Base-by-base conservation (phyloP, 2,113 vertebrate genomes). In the Micromys minutus region DNA sequence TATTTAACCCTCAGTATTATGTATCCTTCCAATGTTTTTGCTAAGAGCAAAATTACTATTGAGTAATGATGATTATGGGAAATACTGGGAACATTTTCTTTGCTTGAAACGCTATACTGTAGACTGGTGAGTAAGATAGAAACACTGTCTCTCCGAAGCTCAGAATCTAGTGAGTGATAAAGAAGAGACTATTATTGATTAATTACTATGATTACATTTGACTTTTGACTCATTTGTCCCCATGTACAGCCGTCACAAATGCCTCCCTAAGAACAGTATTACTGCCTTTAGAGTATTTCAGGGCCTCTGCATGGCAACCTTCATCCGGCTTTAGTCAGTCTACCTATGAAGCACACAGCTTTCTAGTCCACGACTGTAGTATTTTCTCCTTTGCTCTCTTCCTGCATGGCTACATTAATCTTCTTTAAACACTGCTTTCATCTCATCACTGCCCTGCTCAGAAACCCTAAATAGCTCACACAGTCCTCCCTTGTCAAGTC, bases 371-470 rank as follows among this genome's bases (percentile, higher is more conserved):
- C 0, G 84, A 69, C 89, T 36, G 0, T 11, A n/a, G 83, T n/a
- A 81, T 91, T 91, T 91, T 93, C 80, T 42, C 24, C 22, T 94
- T 95, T 90, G 7, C 65, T 94, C 71, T 52, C 57, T 90, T 89
- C 90, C 96, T 94, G 69, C 15, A 36, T 0, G 1, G 79, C 42
- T 69, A 87, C 84, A 45, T 91, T 96, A 36, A 85, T 93, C 91
- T 95, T 95, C 89, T 86, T 90, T 97, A 96, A 97, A 94, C 57
- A 93, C 87, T 86, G 31, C 59, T 95, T 96, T 96, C 89, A 85
- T 81, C 93, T 5, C 59, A 65, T 90, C 95, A 93, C 80, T 94
- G 39, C 52, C 79, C 92, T 76, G 74, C 42, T 96, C 72, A 76
- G 92, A 19, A 72, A 93, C 95, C 96, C 77, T 88, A 92, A 96